A percentile compares a stretch with the other conserved stretches of the same genome.
Conservation (phyloP, 2,888 invertebrate genomes). For the Caenorhabditis macrosperma region DNA sequence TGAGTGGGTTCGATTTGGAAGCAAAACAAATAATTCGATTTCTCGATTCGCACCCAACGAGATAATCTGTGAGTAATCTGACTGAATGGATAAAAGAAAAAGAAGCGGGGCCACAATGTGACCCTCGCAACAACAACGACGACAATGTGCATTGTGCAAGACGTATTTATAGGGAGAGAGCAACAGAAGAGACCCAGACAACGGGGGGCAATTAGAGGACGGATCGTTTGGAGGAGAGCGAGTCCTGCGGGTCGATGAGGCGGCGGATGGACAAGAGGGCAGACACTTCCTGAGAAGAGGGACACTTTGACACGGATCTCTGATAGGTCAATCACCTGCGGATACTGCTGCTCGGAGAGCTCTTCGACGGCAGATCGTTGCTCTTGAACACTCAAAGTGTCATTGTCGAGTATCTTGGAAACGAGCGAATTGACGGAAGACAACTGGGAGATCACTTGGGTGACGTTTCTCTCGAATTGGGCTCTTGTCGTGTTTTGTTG, state of each 20-base stretch:
- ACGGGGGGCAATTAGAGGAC: background rate
- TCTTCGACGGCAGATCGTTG: constrained; percentile 24
- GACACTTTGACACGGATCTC: constrained; percentile 16
- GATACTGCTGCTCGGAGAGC: constrained; percentile 8
- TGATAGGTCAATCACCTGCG: constrained; percentile 20
- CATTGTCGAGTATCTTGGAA: constrained; percentile 29
- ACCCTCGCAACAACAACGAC: too few relatives aligned
- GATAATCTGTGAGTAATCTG: background rate
- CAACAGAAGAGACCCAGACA: constrained; percentile 9
- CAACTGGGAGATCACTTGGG: constrained; percentile 26
- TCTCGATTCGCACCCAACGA: background rate
- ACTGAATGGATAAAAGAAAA: background rate
- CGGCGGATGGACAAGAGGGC: constrained; percentile 22
- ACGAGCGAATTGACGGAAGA: constrained; percentile 24
- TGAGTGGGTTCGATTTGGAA: constrained; percentile 8
- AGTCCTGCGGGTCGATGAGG: constrained; percentile 29
- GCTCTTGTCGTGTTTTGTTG: constrained; percentile 9
- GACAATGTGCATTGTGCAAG: background rate
- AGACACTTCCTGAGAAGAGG: constrained; percentile 22
- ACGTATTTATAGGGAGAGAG: constrained; percentile 7
- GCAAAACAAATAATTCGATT: constrained; percentile 2
- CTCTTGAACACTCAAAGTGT: constrained; percentile 26
- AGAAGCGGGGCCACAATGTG: background rate
- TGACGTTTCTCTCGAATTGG: constrained; percentile 40
- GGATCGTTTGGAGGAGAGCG: constrained; percentile 12